Evolutionary conservation across 1,140 invertebrate species (phyloP), one percentile per base, ranked within the genome.

Genomic region (Thaumetopoea pityocampa): DNA sequence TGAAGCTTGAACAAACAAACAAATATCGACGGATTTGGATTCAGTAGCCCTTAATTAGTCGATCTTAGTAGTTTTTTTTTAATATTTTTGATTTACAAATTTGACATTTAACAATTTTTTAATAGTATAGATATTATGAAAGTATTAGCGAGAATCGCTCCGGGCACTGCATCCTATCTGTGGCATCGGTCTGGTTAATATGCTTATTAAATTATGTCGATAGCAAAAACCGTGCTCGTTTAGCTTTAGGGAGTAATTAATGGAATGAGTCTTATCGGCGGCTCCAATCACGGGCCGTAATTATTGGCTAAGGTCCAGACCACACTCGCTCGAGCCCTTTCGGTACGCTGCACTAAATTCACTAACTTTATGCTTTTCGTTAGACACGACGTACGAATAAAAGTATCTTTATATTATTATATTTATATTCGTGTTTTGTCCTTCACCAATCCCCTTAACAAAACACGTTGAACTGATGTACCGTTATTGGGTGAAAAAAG

Each of bases 181-280:
- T 65, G 52, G 57, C 62, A 77, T 78, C 69, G 63, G 63, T 48
- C 63, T 59, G 68, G 58, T 70, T 79, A 83, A 81, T 81, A 72
- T 67, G 68, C 68, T 79, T 83, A 83, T 83, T 81, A 83, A 76
- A 70, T 79, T 73, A 76, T 71, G 60, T 78, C 66, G 72, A 77
- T 69, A 61, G 79, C 72, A 76, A 78, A 77, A 80, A 69, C 56
- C 44, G 57, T 62, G 57, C 56, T 66, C 67, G 51, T 79, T 71
- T 81, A 72, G 79, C 77, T 83, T 76, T 78, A 83, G 79, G 77
- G 79, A 83, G 79, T 83, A 83, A 83, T 83, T 83, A 83, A 68
- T 62, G 52, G 67, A 80, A 74, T 74, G 70, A 71, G 51, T 52
- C 64, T 80, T 80, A 83, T 77, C 72, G 53, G 43, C 40, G 64